Conservation (phyloP, 2,113 vertebrate species). For the Oryzias javanicus region DNA sequence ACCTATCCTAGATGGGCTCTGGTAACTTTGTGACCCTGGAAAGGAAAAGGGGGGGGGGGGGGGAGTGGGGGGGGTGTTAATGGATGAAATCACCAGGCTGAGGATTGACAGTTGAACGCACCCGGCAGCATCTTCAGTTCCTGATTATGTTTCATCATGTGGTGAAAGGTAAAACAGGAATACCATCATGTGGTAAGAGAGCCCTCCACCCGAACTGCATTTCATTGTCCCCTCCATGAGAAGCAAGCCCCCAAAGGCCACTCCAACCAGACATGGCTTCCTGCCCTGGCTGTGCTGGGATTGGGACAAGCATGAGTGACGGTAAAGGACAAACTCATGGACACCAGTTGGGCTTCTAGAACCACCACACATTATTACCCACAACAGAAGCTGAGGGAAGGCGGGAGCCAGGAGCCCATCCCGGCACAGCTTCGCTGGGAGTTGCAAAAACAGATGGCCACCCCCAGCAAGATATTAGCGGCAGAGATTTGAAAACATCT, state of each 20-base stretch:
- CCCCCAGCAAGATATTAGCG: constrained; percentile 75
- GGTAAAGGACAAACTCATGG: constrained; percentile 67
- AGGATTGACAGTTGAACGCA: no score
- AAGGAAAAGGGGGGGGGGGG: no score
- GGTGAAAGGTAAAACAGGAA: background rate
- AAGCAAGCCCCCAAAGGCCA: constrained; percentile 51
- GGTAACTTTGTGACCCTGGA: no score
- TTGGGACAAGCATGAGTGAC: constrained; percentile 69
- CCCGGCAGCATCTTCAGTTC: no score
- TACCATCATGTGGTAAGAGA: background rate
- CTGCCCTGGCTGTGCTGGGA: constrained; percentile 56
- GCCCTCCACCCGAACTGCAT: constrained; percentile 14
- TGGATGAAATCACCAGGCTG: no score
- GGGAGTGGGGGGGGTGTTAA: no score
- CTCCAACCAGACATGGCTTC: constrained; percentile 53
- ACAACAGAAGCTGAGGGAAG: constrained; percentile 56
- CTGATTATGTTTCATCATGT: no score
- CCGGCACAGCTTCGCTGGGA: constrained; percentile 61
- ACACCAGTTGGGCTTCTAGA: constrained; percentile 64
- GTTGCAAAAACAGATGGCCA: constrained; percentile 75
- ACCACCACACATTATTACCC: constrained; percentile 64
- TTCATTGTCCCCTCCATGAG: constrained; percentile 36
- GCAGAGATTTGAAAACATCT: constrained; percentile 76
- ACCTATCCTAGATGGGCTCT: no score
- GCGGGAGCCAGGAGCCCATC: constrained; percentile 50